Evolutionary conservation across 1,140 invertebrate species (phyloP), one percentile per base, ranked within the genome.

Genomic region (Apis florea): DNA sequence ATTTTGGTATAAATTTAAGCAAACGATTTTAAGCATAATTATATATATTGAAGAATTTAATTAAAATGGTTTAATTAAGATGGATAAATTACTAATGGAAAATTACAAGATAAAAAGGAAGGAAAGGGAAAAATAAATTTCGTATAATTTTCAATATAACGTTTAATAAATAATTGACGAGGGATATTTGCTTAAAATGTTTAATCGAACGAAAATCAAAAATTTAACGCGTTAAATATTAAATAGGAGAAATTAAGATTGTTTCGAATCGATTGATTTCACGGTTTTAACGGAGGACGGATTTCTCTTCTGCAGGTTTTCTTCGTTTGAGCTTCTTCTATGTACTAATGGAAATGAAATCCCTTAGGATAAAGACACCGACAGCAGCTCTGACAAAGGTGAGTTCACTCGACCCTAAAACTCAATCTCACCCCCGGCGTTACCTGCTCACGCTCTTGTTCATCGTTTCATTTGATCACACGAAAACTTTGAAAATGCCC

Each of bases 341-440:
- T 47, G 76, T 49, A 76, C 88, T 90, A 90, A 90, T 90, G 88
- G 84, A 91, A 90, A 91, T 90, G 88, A 91, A 89, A 90, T 91
- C 87, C 86, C 83, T 85, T 83, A 87, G 87, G 85, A 91, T 84
- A 83, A 88, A 88, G 85, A 79, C 79, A 68, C 69, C 76, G 73
- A 61, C 75, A 75, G 47, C 63, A 61, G 26, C 56, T n/a, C 40
- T 79, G 79, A 89, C 85, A 89, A 90, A 88, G 87, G 87, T 82
- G 89, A 66, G 79, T 78, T 90, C 82, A 85, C 70, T 82, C 83
- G 74, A 84, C 83, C 85, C 87, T 86, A 79, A 84, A 85, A 86
- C 82, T 79, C 71, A 82, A 82, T 89, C 86, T 88, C 89, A 85
- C 86, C 72, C 83, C 72, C 63, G 83, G 83, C 83, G 83, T 85